Conservation (phyloP, 2,113 vertebrate genomes). For the Urocolius indicus region DNA sequence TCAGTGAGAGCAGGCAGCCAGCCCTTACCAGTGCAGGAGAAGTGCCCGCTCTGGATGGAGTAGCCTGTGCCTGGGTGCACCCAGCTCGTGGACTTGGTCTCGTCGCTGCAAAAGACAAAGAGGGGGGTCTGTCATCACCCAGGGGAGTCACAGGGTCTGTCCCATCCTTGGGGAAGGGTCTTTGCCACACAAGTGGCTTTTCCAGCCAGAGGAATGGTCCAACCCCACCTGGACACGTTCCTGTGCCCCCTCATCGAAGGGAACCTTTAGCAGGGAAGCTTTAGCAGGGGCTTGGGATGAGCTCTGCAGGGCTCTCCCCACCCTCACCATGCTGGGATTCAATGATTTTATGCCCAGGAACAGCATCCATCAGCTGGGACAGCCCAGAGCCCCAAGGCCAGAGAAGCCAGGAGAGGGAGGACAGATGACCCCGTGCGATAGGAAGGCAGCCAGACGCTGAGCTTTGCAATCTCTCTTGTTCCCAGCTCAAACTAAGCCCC, state of each 20-base stretch:
- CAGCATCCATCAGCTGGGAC: neutral
- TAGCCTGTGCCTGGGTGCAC: slow-evolving; percentile 64
- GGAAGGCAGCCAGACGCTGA: neutral
- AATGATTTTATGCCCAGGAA: neutral
- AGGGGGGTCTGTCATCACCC: neutral
- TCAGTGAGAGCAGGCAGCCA: accelerated
- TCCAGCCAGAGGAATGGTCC: neutral
- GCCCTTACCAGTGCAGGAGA: slow-evolving; percentile 69
- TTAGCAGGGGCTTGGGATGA: too few relatives aligned
- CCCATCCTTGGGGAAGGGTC: neutral
- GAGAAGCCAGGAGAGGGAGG: accelerated
- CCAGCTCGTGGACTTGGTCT: slow-evolving; percentile 79
- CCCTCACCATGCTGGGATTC: too few relatives aligned
- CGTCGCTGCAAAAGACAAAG: slow-evolving; percentile 63
- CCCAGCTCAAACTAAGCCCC: neutral
- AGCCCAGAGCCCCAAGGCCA: accelerated
- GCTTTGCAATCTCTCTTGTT: neutral
- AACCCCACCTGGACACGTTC: too few relatives aligned
- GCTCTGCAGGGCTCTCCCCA: too few relatives aligned
- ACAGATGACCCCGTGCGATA: accelerated
- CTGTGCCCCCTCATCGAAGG: too few relatives aligned
- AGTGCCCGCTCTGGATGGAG: slow-evolving; percentile 76
- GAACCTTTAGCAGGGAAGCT: too few relatives aligned
- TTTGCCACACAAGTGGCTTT: accelerated
- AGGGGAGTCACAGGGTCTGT: neutral